Base-by-base conservation (phyloP, 2,797 vertebrate genomes). In the Coendou prehensilis region DNA sequence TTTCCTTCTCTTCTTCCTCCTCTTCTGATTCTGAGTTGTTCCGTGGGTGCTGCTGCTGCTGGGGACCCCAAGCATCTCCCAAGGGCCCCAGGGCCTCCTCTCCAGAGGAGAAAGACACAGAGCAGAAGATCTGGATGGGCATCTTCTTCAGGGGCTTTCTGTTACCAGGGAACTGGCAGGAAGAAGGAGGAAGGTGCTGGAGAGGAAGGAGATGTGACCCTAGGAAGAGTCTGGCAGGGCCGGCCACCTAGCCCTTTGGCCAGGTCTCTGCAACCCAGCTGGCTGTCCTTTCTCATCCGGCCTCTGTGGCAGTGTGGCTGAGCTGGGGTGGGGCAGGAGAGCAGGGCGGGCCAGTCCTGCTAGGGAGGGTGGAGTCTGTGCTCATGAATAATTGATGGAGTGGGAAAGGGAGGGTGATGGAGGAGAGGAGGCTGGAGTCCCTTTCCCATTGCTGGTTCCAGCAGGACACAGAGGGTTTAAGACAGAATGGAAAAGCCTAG, bases 61-160 rank as follows among this genome's bases (percentile, higher is more conserved):
- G 81, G 57, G 89, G 47, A 83, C 95, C 90, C 98, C 97, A 97
- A 47, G 90, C 64, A 76, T 92, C 87, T 30, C 87, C 18, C 88
- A 95, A 88, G 1, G 83, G 59, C 37, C 41, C 76, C 6, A 23
- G 98, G 96, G 87, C 61, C 4, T 99, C 99, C 6, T 99, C 99
- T 0, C 98, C 99, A 9, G 99, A 98, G 47, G 99, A 99, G 93
- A 99, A 99, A 59, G 99, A 99, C 98, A 99, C 98, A 94, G 99
- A 99, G 98, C 99, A 99, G 98, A 99, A 99, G 97, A 99, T 99
- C 97, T 99, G 99, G 97, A 99, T 98, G 3, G 99, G 99, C 99
- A 99, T 99, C 33, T 91, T 97, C 97, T 99, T 99, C 97, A 98
- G 98, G 5, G 99, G 99, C 54, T 99, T 99, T 99, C 11, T 69